phyloP scores from a whole-genome alignment of 2,888 invertebrate species.

The Hyposoter dolosus region DNA sequence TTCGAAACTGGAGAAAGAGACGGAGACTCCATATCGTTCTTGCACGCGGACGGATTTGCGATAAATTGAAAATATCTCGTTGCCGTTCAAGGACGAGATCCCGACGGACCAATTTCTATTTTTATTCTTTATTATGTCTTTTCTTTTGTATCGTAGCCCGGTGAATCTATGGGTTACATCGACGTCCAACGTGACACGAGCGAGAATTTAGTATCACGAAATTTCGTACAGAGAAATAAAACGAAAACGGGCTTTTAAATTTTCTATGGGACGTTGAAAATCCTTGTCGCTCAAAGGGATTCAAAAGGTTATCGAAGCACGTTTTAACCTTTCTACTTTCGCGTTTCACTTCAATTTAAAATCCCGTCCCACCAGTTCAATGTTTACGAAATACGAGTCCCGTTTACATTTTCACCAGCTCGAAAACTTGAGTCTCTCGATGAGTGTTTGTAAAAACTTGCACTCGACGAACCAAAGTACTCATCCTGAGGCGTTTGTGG shows the following conservation, averaged over 20 bases:
- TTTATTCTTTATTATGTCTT: slow-evolving; percentile 21
- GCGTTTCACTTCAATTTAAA: slow-evolving; percentile 31
- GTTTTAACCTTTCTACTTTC: slow-evolving; percentile 20
- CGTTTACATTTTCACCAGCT: slow-evolving; percentile 18
- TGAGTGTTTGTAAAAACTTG: slow-evolving; percentile 30
- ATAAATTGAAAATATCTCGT: slow-evolving; percentile 50
- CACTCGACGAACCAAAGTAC: slow-evolving; percentile 40
- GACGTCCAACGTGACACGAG: slow-evolving; percentile 15
- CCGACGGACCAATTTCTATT: slow-evolving; percentile 8
- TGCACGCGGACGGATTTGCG: slow-evolving; percentile 31
- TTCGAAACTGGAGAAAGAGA: slow-evolving; percentile 4
- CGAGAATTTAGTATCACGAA: background rate
- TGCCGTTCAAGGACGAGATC: slow-evolving; percentile 18
- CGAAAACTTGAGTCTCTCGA: background rate
- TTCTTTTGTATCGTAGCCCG: slow-evolving; percentile 13
- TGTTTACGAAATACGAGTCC: slow-evolving; percentile 15
- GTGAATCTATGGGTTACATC: background rate
- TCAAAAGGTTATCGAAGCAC: slow-evolving; percentile 12
- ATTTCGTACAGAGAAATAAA: background rate
- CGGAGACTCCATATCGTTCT: background rate
- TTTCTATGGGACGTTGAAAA: slow-evolving; percentile 8
- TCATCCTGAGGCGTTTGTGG: slow-evolving; percentile 34
- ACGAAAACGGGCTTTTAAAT: slow-evolving; percentile 1
- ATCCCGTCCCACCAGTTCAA: background rate
- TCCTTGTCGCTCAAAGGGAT: slow-evolving; percentile 36